Base-by-base conservation (phyloP, 2,888 invertebrate genomes). In the Drosophila siamana region DNA sequence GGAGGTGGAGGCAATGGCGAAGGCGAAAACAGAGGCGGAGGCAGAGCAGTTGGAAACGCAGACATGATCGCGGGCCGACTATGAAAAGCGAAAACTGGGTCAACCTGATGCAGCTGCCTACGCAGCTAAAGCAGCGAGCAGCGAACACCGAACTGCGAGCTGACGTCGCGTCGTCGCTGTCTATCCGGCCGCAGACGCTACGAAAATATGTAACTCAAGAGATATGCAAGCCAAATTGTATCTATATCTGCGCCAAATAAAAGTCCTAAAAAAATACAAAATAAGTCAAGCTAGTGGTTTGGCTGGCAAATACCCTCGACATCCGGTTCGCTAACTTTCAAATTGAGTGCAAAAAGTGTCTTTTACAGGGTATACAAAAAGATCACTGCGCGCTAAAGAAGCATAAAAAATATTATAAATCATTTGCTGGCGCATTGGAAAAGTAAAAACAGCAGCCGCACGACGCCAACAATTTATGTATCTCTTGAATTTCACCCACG, bases 11-110 rank as follows among this genome's bases (percentile, higher is more conserved):
- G 7, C 4, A 15, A 24, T 30, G n/a, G n/a, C 8, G 43, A 7
- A 13, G 13, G 16, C 11, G 6, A 13, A 6, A 8, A 9, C 0
- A 11, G 16, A 19, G 26, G 36, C 5, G 16, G 9, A 16, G 11
- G 15, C 9, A 4, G 7, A n/a, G 28, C 4, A 11, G 24, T 2
- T 41, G 47, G 15, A 26, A 33, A 44, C 44, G 41, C 22, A 41
- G 50, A 47, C 61, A 13, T 2, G 28, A 43, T 7, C 51, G 15
- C 38, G 11, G 65, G 47, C 36, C 47, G 71, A 22, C 61, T 74
- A 74, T 75, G 77, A 77, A 79, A 87, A 84, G 85, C 85, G 82
- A 85, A 87, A 85, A 87, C 87, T 85, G 82, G 85, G 85, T 85
- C 87, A 86, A 78, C 83, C 80, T 80, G 85, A 80, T 85, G 80